Evolutionary conservation across 2,113 vertebrate genomes (phyloP).

Genomic region (Vanacampus margaritifer): DNA sequence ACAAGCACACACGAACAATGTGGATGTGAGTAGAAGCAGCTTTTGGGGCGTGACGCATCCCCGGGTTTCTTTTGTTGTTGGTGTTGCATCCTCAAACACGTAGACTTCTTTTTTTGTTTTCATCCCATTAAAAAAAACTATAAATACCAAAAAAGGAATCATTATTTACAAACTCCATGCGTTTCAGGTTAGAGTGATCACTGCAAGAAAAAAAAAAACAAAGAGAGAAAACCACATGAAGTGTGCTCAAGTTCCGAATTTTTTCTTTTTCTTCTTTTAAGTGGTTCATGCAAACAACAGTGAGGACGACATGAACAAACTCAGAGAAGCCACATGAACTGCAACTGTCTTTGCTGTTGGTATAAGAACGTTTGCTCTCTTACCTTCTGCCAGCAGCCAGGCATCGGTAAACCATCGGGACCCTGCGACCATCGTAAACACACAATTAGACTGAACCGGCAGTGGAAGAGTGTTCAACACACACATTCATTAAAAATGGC

Average conservation of each 20-base stretch:
- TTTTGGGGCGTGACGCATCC: slow-evolving; percentile 28
- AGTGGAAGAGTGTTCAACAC: not conserved
- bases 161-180: slow-evolving; percentile 99
- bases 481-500: not conserved
- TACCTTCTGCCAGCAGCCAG: slow-evolving; percentile 99
- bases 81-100: slow-evolving; percentile 59
- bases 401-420: slow-evolving; percentile 98
- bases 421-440: slow-evolving; percentile 73
- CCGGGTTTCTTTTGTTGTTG: slow-evolving; percentile 2
- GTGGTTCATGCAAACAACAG: slow-evolving; percentile 31
- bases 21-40: slow-evolving; percentile 78
- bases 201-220: slow-evolving; percentile 79
- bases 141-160: slow-evolving; percentile 93
- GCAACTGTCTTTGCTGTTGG: not conserved
- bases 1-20: not conserved
- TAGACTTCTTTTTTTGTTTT: slow-evolving; percentile 59
- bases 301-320: not conserved
- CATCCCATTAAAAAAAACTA: slow-evolving; percentile 77
- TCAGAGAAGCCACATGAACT: not conserved
- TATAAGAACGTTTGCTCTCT: slow-evolving; percentile 20
- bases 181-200: slow-evolving; percentile 92
- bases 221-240: slow-evolving; percentile 41
- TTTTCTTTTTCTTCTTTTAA: not conserved
- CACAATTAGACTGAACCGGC: slow-evolving; percentile 28
- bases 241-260: not conserved